A percentile compares a stretch with the other conserved stretches of the same genome.
Evolutionary conservation across 2,888 invertebrate genomes (phyloP).

Genomic region (Apomyelois bistriatella): DNA sequence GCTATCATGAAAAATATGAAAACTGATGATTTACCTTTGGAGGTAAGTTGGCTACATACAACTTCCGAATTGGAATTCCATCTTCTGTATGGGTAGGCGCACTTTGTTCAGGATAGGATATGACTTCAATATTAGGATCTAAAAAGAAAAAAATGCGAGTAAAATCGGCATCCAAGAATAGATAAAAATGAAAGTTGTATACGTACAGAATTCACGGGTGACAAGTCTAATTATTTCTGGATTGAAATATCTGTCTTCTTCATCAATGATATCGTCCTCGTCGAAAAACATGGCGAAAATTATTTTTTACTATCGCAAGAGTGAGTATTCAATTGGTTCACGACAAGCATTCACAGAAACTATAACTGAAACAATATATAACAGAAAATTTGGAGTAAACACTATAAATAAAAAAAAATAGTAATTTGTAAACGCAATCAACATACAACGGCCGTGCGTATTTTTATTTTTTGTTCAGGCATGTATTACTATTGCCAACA

Average conservation of each 20-base stretch:
- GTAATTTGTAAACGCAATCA: slow-evolving; percentile 57
- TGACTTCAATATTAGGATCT: slow-evolving; percentile 50
- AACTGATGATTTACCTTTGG: slow-evolving; percentile 60
- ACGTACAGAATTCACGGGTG: slow-evolving; percentile 60
- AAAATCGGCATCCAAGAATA: not conserved
- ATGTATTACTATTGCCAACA: not conserved
- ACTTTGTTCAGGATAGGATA: slow-evolving; percentile 46
- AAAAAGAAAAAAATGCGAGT: slow-evolving; percentile 26
- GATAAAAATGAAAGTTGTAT: slow-evolving; percentile 14
- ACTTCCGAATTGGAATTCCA: slow-evolving; percentile 79
- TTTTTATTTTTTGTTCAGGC: too few relatives aligned
- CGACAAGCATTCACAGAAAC: slow-evolving; percentile 35
- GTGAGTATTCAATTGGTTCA: not conserved
- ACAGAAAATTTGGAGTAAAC: slow-evolving; percentile 60
- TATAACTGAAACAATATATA: slow-evolving; percentile 32
- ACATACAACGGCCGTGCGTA: slow-evolving; percentile 54
- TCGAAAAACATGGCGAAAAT: slow-evolving; percentile 57
- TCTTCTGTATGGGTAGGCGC: slow-evolving; percentile 77
- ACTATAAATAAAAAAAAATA: slow-evolving; percentile 58
- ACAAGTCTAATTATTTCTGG: slow-evolving; percentile 59
- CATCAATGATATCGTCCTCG: slow-evolving; percentile 34
- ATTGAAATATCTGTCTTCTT: slow-evolving; percentile 51
- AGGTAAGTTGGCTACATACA: slow-evolving; percentile 80
- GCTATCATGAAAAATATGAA: not conserved
- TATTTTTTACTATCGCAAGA: not conserved